Evolutionary conservation across 2,888 invertebrate species (phyloP).

Genomic region (Agonum fuliginosum): DNA sequence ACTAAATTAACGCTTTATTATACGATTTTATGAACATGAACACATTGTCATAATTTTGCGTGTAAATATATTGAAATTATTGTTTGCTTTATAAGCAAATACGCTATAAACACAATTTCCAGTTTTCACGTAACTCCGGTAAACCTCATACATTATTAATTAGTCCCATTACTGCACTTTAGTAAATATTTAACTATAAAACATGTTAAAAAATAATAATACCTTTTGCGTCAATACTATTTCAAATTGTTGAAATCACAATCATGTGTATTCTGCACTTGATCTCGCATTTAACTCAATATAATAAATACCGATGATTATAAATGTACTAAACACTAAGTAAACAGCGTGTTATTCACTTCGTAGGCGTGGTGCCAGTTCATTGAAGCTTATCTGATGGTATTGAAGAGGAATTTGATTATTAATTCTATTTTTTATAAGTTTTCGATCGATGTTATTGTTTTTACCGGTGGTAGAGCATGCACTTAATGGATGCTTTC

Average conservation of each 20-base stretch:
- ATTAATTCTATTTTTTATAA: slow-evolving; percentile 19
- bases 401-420: slow-evolving; percentile 21
- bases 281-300: neutral
- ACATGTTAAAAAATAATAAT: neutral
- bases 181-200: neutral
- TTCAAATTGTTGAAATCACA: neutral
- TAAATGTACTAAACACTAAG: neutral
- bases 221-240: neutral
- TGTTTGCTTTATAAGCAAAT: neutral
- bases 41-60: neutral
- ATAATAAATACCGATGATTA: slow-evolving; percentile 17
- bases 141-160: neutral
- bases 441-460: slow-evolving; percentile 10
- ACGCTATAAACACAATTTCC: neutral
- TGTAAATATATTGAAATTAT: neutral
- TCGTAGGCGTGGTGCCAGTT: neutral
- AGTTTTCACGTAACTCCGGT: neutral
- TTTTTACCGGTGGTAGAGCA: slow-evolving; percentile 6
- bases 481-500: neutral
- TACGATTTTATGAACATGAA: too few relatives aligned
- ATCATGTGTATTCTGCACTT: neutral
- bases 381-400: slow-evolving; percentile 25
- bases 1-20: too few relatives aligned
- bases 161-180: too few relatives aligned
- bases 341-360: slow-evolving; percentile 9